Evolutionary conservation across 2,113 vertebrate genomes (phyloP), one percentile per base, ranked within the genome.

Genomic region (Desmodus rotundus): DNA sequence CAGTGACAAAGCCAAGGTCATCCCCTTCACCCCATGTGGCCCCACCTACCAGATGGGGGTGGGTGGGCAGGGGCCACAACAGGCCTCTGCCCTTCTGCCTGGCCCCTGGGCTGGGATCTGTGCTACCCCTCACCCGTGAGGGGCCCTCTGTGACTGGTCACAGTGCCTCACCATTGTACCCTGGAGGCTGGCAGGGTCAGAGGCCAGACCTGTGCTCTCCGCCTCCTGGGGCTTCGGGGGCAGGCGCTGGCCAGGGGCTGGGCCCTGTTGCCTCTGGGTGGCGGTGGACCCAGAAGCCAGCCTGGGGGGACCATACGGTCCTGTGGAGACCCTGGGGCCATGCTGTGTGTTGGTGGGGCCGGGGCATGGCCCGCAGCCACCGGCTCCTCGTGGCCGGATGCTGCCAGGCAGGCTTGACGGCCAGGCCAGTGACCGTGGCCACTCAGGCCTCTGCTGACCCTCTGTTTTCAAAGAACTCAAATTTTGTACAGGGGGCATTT

Each of bases 121-220:
- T 26, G 68, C 68, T 6, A 13, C 36, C n/a, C 12, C 52, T 22
- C 65, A 47, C 47, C 22, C 36, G 15, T 6, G 22, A 68, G 45
- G 63, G 47, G 41, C 17, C 22, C 50, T 33, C 50, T 9, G 47
- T 8, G 38, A 28, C 16, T 0, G 33, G n/a, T 31, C 16, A 5
- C 33, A 3, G 0, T 0, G 15, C 4, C 43, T 22, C 19, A 26
- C 24, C 3, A 0, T 8, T 19, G 45, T 52, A 26, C 58, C n/a
- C 47, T 14, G 4, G 24, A 20, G n/a, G 45, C 16, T 33, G 31
- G 45, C 17, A 0, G 31, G 31, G 17, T 31, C 17, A 31, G 26
- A 22, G 74, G 47, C 45, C 3, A 33, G 74, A 20, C 26, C 33
- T 11, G 47, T 1, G 17, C 74, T 36, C 19, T 3, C 17, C 3